phyloP scores from a whole-genome alignment of 23 tunicate species.

The Styela clava region DNA sequence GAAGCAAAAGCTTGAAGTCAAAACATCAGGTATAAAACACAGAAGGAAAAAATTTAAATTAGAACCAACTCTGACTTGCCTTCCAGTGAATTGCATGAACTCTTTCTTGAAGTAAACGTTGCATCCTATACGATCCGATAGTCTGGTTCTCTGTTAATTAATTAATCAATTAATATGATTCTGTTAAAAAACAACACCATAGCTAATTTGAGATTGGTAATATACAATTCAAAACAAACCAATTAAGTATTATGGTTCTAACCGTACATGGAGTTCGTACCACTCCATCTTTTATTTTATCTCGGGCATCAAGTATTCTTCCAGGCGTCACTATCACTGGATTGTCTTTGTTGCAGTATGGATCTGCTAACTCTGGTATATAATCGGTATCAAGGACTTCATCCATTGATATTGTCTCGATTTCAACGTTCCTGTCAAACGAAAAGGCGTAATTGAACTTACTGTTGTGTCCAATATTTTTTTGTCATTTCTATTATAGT shows the following conservation, averaged over 20 bases:
- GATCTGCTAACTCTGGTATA: conserved; percentile 39
- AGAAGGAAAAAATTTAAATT: too few species aligned
- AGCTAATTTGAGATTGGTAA: too few species aligned
- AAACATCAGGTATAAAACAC: too few species aligned
- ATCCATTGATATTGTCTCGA: background rate
- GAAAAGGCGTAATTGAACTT: background rate
- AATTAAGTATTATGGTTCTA: too few species aligned
- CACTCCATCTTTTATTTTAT: conserved; percentile 63
- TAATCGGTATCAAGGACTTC: background rate
- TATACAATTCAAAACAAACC: too few species aligned
- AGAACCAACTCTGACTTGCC: too few species aligned
- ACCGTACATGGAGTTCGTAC: conserved; percentile 93
- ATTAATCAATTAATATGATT: background rate
- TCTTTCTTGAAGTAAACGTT: conserved; percentile 93
- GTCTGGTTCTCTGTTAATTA: conserved; percentile 39
- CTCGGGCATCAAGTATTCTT: conserved; percentile 52
- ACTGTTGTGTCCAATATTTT: too few species aligned
- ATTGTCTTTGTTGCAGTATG: conserved; percentile 58
- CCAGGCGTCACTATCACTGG: conserved; percentile 75
- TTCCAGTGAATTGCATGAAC: conserved; percentile 91
- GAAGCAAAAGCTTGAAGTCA: too few species aligned
- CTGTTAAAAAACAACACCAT: too few species aligned
- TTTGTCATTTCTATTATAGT: too few species aligned
- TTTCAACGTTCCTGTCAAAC: background rate
- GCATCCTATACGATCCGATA: conserved; percentile 56